A percentile compares a stretch with the other conserved stretches of the same genome.
These are phyloP conservation scores for Sycobia sp. DNA, from an alignment of 1,140 invertebrate genomes.

Conservation along the genomic window DNA sequence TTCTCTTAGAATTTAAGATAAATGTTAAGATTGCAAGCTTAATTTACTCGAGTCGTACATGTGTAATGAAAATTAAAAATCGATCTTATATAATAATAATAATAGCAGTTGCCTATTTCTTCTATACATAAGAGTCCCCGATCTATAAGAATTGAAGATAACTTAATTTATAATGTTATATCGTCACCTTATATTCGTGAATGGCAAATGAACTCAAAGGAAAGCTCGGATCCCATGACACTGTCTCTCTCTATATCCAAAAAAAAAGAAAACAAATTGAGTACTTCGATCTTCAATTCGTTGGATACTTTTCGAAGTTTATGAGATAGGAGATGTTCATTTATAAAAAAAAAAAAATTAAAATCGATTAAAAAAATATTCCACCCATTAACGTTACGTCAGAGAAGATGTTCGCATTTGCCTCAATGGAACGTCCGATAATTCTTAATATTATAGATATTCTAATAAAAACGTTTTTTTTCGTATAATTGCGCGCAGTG, in stretches of 20 bases:
- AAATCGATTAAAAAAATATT: slow-evolving; percentile 12
- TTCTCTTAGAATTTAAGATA: too few species aligned
- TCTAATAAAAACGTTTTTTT: not conserved
- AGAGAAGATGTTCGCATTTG: slow-evolving; percentile 13
- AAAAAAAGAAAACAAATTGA: slow-evolving; percentile 1
- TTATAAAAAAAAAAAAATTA: slow-evolving; percentile 12
- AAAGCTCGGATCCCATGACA: slow-evolving; percentile 11
- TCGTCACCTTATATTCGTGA: too few species aligned
- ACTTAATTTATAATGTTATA: too few species aligned
- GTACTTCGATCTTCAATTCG: slow-evolving; percentile 9
- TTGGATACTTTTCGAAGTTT: slow-evolving; percentile 24
- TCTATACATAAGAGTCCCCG: too few species aligned
- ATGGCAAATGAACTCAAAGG: too few species aligned
- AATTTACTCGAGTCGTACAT: too few species aligned
- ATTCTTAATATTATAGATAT: not conserved
- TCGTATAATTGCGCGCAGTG: not conserved
- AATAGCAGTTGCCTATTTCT: too few species aligned
- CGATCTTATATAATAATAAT: too few species aligned
- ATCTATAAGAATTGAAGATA: too few species aligned
- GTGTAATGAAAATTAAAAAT: too few species aligned
- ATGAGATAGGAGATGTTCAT: slow-evolving; percentile 17
- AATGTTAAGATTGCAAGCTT: too few species aligned
- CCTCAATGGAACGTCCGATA: not conserved
- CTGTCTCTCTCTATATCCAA: slow-evolving; percentile 17
- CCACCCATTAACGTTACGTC: slow-evolving; percentile 4